phyloP scores from a whole-genome alignment of 2,797 vertebrate genomes.

The Mycteria americana region DNA sequence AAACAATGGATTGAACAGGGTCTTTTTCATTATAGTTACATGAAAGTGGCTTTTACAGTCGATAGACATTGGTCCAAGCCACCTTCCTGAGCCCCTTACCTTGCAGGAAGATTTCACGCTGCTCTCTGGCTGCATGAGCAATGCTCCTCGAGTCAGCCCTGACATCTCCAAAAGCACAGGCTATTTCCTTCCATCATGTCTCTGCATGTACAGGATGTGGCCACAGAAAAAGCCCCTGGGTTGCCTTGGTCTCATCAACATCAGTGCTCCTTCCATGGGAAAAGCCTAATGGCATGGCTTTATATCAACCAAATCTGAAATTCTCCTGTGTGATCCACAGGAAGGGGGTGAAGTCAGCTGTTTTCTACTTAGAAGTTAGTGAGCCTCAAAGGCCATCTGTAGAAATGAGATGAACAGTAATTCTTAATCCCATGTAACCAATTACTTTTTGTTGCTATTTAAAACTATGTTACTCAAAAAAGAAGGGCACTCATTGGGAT shows the following conservation, averaged over 20 bases:
- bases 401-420: background rate
- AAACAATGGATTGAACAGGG: background rate
- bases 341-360: background rate
- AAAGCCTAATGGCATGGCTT: background rate
- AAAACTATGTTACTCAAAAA: background rate
- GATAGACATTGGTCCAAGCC: background rate
- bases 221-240: background rate
- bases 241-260: background rate
- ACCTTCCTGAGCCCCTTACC: background rate
- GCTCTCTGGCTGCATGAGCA: background rate
- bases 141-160: background rate
- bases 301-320: background rate
- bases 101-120: background rate
- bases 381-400: background rate
- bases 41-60: background rate
- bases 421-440: background rate
- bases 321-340: background rate
- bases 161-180: background rate
- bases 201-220: fast-evolving
- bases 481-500: background rate
- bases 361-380: background rate
- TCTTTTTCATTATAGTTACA: background rate
- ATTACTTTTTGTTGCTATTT: background rate
- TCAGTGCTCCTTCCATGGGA: background rate
- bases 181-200: background rate